phyloP scores from a whole-genome alignment of 2,888 invertebrate genomes.

The Blera fallax region DNA sequence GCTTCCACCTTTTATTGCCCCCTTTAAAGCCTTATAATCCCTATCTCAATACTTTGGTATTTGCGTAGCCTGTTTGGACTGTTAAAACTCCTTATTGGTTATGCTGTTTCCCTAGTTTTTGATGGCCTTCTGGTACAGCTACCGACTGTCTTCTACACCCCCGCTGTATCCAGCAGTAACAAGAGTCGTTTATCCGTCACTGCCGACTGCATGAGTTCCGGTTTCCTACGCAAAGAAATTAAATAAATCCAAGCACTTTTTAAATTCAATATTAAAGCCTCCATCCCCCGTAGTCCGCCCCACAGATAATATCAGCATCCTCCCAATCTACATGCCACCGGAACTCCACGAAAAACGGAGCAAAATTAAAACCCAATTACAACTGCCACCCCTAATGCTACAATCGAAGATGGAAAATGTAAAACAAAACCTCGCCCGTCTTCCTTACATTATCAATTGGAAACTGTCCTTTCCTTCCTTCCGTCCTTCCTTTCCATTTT shows the following conservation, averaged over 20 bases:
- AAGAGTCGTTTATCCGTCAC: no score
- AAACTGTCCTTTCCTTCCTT: conserved; percentile 62
- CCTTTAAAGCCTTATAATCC: no score
- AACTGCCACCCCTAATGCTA: conserved; percentile 6
- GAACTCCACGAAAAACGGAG: background rate
- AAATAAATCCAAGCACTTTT: background rate
- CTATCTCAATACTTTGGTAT: no score
- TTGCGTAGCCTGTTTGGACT: no score
- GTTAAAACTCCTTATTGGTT: no score
- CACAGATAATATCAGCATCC: background rate
- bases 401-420: conserved; percentile 34
- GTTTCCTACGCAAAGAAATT: background rate
- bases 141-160: no score
- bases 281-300: background rate
- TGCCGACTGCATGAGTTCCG: no score
- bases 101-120: no score
- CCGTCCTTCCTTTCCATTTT: conserved; percentile 51
- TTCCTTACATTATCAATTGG: conserved; percentile 57
- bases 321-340: background rate
- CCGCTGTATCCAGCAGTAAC: no score
- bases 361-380: conserved; percentile 66
- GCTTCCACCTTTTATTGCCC: no score
- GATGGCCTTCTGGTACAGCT: no score
- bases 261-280: background rate
- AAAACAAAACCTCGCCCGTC: conserved; percentile 49